These are phyloP conservation scores for Eupristina koningsbergeri DNA, from an alignment of 1,140 invertebrate genomes.

Conservation along the genomic window DNA sequence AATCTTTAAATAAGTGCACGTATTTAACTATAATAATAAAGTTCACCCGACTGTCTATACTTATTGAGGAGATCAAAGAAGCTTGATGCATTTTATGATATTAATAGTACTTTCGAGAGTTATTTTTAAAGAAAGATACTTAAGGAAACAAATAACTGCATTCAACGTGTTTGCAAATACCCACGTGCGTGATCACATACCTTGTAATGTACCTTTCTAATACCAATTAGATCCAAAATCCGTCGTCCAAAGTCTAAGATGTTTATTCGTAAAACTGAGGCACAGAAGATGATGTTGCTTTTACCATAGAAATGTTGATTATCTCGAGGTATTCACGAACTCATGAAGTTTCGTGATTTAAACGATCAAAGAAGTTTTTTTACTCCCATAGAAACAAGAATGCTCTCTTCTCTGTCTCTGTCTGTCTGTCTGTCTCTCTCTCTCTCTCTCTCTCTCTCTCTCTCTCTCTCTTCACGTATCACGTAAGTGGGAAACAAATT, in stretches of 20 bases:
- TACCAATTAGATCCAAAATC: not conserved
- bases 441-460: no score
- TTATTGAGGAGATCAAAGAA: not conserved
- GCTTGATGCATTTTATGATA: not conserved
- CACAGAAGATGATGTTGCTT: not conserved
- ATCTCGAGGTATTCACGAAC: slow-evolving; percentile 4
- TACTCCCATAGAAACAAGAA: not conserved
- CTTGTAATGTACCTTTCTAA: slow-evolving; percentile 27
- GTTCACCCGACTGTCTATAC: not conserved
- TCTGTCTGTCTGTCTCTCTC: no score
- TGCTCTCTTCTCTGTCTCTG: no score
- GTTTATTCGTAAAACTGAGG: not conserved
- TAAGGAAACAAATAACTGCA: not conserved
- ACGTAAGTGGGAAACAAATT: not conserved
- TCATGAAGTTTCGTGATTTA: not conserved
- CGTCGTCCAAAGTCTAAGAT: not conserved
- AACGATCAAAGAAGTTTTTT: not conserved
- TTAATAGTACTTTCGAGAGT: not conserved
- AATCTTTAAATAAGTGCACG: not conserved
- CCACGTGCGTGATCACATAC: not conserved
- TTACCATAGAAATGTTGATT: slow-evolving; percentile 29
- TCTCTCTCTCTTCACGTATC: no score
- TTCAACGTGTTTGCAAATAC: not conserved
- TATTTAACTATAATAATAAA: not conserved
- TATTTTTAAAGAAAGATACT: not conserved